Conservation (phyloP, 2,113 vertebrate species). For the Sylvia atricapilla region DNA sequence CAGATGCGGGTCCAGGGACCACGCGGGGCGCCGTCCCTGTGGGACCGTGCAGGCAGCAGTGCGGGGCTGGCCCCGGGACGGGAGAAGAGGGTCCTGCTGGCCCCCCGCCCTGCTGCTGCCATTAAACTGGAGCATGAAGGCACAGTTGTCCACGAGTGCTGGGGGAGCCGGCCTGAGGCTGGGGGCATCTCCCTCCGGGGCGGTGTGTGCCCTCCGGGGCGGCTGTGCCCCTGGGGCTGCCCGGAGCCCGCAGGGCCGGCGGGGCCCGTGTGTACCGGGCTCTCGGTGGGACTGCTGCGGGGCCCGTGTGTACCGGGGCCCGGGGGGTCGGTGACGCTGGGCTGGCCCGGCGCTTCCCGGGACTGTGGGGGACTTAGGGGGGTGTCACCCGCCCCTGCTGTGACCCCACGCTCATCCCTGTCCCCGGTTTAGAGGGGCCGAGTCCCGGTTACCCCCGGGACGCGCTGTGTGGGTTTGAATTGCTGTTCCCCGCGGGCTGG, state of each 20-base stretch:
- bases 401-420: neutral
- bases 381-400: neutral
- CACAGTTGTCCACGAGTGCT: rapidly evolving
- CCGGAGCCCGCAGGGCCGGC: neutral
- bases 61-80: neutral
- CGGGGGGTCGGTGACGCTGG: rapidly evolving
- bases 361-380: rapidly evolving
- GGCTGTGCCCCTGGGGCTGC: neutral
- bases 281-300: neutral
- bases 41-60: neutral
- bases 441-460: neutral
- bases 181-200: rapidly evolving
- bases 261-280: neutral
- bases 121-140: conserved; percentile 40
- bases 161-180: neutral
- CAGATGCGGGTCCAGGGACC: rapidly evolving
- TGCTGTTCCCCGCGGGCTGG: neutral
- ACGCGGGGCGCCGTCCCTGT: rapidly evolving
- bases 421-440: no score
- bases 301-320: neutral
- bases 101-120: neutral
- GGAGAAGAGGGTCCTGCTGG: neutral
- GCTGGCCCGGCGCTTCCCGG: neutral
- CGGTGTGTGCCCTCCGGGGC: rapidly evolving
- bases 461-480: no score